phyloP scores from a whole-genome alignment of 2,113 vertebrate species.

The Oncorhynchus masou region DNA sequence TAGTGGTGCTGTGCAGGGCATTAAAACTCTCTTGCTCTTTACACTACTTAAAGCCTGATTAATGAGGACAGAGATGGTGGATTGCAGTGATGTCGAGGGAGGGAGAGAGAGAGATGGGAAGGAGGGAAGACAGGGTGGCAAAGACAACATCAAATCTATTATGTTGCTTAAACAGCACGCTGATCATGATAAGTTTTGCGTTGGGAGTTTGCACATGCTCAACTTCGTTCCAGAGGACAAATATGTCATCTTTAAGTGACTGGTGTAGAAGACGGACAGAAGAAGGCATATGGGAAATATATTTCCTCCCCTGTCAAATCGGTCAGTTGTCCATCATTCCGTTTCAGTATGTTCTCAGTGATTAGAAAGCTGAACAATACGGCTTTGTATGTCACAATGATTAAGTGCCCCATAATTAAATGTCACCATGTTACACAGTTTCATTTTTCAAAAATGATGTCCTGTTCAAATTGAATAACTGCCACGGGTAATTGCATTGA shows the following conservation, averaged over 20 bases:
- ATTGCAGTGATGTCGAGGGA: not conserved
- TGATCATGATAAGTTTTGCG: not conserved
- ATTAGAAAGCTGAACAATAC: not conserved
- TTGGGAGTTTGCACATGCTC: constrained; percentile 21
- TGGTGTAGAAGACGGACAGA: not conserved
- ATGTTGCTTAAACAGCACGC: not conserved
- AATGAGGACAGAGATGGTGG: constrained; percentile 9
- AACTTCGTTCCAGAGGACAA: constrained; percentile 24
- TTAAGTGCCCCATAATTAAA: constrained; percentile 18
- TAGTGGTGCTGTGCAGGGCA: not conserved
- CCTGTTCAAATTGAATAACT: constrained; percentile 14
- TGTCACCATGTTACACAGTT: constrained; percentile 3
- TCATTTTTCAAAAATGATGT: constrained; percentile 6
- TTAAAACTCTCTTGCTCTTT: not conserved
- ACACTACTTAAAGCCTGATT: not conserved
- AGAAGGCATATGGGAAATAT: not conserved
- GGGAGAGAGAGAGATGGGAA: constrained; percentile 3
- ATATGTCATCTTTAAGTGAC: constrained; percentile 1
- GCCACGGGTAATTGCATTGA: not conserved
- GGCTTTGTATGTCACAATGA: constrained; percentile 9
- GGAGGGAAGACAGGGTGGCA: not conserved
- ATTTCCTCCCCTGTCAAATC: not conserved
- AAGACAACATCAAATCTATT: not conserved
- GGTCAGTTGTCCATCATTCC: not conserved
- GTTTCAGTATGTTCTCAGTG: not conserved